Percentiles rank a stretch among this genome's conserved stretches.
Evolutionary conservation across 2,113 vertebrate genomes (phyloP).

Genomic region (Cephalopterus ornatus): DNA sequence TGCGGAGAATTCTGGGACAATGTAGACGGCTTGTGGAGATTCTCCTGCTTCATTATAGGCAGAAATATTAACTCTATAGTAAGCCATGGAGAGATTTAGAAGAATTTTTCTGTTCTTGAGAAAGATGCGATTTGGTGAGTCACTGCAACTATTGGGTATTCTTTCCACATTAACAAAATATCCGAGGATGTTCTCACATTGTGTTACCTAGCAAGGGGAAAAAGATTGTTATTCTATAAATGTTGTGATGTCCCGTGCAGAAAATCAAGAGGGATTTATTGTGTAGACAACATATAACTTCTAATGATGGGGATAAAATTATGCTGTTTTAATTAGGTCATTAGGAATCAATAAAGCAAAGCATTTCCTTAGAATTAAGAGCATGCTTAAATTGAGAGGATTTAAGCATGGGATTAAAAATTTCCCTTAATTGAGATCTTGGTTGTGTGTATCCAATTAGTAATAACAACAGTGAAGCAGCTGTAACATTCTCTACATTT

Average conservation of each 20-base stretch:
- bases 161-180: constrained; percentile 34
- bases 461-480: neutral
- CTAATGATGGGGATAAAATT: neutral
- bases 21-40: constrained; percentile 26
- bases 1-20: constrained; percentile 1
- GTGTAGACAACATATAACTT: neutral
- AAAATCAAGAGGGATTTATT: neutral
- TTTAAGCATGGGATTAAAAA: neutral
- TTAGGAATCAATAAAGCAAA: neutral
- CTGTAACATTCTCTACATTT: neutral
- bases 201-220: constrained; percentile 2
- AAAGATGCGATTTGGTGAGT: neutral
- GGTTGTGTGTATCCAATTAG: neutral
- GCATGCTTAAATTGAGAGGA: neutral
- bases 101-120: neutral
- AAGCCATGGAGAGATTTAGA: constrained; percentile 56
- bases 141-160: constrained; percentile 28
- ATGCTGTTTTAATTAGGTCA: neutral
- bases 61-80: constrained; percentile 35
- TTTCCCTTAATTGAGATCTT: neutral
- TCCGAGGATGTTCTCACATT: constrained; percentile 14
- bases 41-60: constrained; percentile 56
- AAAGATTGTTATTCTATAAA: neutral
- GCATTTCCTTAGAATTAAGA: neutral
- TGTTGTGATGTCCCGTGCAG: neutral